phyloP scores from a whole-genome alignment of 1,140 invertebrate species.

The Centruroides sculpturatus region DNA sequence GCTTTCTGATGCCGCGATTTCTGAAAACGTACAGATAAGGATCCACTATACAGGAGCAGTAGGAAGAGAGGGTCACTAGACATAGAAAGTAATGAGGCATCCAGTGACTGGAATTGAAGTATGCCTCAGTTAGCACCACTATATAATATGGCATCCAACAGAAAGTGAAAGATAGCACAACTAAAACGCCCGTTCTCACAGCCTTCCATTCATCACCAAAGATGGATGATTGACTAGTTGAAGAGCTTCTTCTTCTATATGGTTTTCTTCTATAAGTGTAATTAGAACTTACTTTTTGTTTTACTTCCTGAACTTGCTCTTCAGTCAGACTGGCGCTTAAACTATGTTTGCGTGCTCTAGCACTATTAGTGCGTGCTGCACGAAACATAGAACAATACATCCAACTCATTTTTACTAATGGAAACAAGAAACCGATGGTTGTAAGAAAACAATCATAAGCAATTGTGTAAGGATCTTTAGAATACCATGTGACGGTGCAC shows the following conservation, averaged over 20 bases:
- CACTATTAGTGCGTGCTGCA: slow-evolving; percentile 50
- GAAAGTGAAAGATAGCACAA: slow-evolving; percentile 12
- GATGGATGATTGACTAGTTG: slow-evolving; percentile 9
- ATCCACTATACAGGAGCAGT: slow-evolving; percentile 9
- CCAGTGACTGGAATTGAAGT: not conserved
- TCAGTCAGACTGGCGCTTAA: slow-evolving; percentile 20
- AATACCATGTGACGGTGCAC: slow-evolving; percentile 16
- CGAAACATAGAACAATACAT: slow-evolving; percentile 55
- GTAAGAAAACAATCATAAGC: slow-evolving; percentile 4
- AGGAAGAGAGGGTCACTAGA: slow-evolving; percentile 4
- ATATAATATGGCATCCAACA: slow-evolving; percentile 15
- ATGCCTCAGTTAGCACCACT: slow-evolving; percentile 6
- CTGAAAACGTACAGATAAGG: slow-evolving; percentile 16
- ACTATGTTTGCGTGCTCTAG: slow-evolving; percentile 48
- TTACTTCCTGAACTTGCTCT: not conserved
- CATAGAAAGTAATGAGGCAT: slow-evolving; percentile 3
- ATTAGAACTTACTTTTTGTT: too few species aligned
- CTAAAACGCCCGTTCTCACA: slow-evolving; percentile 11
- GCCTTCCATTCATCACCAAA: slow-evolving; percentile 19
- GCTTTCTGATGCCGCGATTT: slow-evolving; percentile 9
- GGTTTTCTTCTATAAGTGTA: not conserved
- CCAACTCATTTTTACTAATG: slow-evolving; percentile 47
- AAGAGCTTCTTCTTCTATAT: slow-evolving; percentile 5
- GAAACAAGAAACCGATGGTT: slow-evolving; percentile 43
- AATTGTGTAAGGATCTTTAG: slow-evolving; percentile 1